These are phyloP conservation scores for Ostrea denselamellosa DNA, from an alignment of 1,140 invertebrate species.

Conservation along the genomic window DNA sequence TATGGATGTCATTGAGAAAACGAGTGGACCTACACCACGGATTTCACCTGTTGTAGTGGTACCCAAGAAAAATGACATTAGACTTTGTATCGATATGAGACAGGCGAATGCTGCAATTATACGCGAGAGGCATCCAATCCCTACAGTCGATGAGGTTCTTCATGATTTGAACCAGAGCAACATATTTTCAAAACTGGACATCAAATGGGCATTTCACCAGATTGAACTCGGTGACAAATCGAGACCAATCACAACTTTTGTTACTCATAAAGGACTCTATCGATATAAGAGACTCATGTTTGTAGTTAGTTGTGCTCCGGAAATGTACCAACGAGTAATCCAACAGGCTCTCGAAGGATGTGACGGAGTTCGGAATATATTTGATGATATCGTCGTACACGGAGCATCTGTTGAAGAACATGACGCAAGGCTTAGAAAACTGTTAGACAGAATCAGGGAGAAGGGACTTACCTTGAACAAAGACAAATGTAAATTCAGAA, in stretches of 20 bases:
- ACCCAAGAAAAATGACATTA: constrained; percentile 66
- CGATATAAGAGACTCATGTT: constrained; percentile 61
- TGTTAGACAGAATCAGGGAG: constrained; percentile 19
- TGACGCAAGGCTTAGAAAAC: constrained; percentile 31
- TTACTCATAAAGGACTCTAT: constrained; percentile 55
- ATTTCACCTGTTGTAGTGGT: constrained; percentile 65
- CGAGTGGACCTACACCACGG: constrained; percentile 64
- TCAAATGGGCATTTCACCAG: constrained; percentile 70
- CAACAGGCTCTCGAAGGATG: constrained; percentile 39
- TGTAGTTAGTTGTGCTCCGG: constrained; percentile 52
- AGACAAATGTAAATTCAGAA: constrained; percentile 49
- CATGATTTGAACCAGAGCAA: constrained; percentile 63
- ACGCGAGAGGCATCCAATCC: constrained; percentile 67
- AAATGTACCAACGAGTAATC: constrained; percentile 54
- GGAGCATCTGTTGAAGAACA: constrained; percentile 56
- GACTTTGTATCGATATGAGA: constrained; percentile 71
- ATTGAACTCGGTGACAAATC: constrained; percentile 60
- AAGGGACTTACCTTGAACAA: constrained; percentile 57
- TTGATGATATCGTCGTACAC: constrained; percentile 57
- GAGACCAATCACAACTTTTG: constrained; percentile 57
- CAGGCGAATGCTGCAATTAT: constrained; percentile 65
- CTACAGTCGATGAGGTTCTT: constrained; percentile 68
- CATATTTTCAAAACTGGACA: constrained; percentile 64
- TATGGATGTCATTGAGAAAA: constrained; percentile 65
- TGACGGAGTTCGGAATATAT: constrained; percentile 45